These are phyloP conservation scores for Agrypnia vestita DNA, from an alignment of 1,140 invertebrate species.

Conservation along the genomic window DNA sequence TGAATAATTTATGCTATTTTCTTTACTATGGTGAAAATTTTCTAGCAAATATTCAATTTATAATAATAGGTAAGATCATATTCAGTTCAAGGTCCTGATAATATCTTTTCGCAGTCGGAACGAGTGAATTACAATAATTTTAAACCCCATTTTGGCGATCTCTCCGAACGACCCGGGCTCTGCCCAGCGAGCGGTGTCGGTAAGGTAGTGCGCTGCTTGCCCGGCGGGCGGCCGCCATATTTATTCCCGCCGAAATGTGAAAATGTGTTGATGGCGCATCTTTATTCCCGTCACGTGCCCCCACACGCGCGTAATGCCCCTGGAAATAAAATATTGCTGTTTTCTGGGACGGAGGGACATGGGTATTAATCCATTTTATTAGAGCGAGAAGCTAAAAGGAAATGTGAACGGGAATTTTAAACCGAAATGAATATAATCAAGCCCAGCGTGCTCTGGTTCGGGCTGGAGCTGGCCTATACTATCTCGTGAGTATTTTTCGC, in stretches of 20 bases:
- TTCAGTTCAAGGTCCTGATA: too few species aligned
- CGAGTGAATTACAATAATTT: too few species aligned
- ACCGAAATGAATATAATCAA: too few species aligned
- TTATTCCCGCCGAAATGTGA: slow-evolving; percentile 37
- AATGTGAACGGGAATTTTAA: too few species aligned
- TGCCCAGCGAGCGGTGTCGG: background rate
- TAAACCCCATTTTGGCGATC: background rate
- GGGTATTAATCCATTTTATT: slow-evolving; percentile 20
- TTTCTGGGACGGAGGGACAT: slow-evolving; percentile 31
- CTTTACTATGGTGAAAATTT: too few species aligned
- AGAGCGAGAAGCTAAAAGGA: background rate
- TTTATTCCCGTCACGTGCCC: slow-evolving; percentile 52
- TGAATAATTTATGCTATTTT: too few species aligned
- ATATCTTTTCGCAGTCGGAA: too few species aligned
- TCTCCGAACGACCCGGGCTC: background rate
- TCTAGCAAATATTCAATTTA: too few species aligned
- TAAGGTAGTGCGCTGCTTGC: background rate
- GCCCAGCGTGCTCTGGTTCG: too few species aligned
- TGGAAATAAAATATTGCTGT: slow-evolving; percentile 54
- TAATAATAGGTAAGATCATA: too few species aligned
- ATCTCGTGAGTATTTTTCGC: too few species aligned
- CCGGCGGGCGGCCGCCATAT: background rate
- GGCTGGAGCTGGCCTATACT: too few species aligned
- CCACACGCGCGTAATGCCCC: slow-evolving; percentile 51
- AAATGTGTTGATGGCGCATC: slow-evolving; percentile 46